Evolutionary conservation across 2,888 invertebrate genomes (phyloP).

Genomic region (Aricia artaxerxes): DNA sequence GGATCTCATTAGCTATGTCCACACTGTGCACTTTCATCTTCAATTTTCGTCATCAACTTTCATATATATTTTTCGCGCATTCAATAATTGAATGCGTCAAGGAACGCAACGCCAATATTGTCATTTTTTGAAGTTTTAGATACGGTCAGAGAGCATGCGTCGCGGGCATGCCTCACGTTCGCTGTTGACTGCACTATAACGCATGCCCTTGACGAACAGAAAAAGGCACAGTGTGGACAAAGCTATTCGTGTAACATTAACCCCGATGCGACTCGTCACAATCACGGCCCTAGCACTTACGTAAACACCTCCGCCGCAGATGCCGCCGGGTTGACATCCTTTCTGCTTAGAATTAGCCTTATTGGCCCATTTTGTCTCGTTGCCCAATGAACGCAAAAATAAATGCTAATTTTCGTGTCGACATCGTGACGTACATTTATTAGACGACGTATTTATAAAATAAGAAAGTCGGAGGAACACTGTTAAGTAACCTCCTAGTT

Average conservation of each 20-base stretch:
- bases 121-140: no score
- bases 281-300: slow-evolving; percentile 44
- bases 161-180: no score
- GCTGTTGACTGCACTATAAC: no score
- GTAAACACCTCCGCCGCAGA: slow-evolving; percentile 4
- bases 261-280: slow-evolving; percentile 51
- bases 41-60: no score
- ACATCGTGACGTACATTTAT: background rate
- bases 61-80: no score
- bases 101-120: no score
- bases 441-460: background rate
- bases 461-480: background rate
- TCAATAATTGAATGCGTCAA: no score
- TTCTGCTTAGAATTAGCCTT: slow-evolving; percentile 2
- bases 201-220: no score
- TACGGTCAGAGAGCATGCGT: no score
- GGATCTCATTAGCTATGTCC: slow-evolving; percentile 39
- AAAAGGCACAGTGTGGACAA: no score
- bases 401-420: slow-evolving; percentile 9
- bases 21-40: no score
- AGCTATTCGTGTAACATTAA: slow-evolving; percentile 56
- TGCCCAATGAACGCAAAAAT: background rate
- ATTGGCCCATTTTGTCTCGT: background rate
- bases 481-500: background rate
- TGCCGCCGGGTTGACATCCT: background rate